Conservation (phyloP, 2,797 vertebrate species). For the Gephyroberyx darwinii region DNA sequence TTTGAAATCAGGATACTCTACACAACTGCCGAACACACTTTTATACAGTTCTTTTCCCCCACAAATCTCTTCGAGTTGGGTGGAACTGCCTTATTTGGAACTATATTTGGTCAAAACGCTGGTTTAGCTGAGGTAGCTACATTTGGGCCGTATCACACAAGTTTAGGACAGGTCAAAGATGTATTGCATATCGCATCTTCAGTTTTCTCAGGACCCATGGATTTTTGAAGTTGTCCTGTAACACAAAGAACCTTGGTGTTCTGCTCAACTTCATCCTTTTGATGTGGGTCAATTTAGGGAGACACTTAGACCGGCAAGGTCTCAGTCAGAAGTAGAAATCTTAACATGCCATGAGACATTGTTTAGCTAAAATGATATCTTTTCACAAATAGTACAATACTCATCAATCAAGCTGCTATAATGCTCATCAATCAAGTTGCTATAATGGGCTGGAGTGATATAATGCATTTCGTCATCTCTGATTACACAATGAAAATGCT, state of each 20-base stretch:
- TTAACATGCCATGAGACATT: constrained; percentile 14
- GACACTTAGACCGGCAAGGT: constrained; percentile 16
- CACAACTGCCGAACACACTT: not conserved
- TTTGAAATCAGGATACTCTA: not conserved
- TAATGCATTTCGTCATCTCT: constrained; percentile 54
- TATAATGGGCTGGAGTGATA: constrained; percentile 52
- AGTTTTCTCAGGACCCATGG: not conserved
- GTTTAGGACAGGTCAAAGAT: not conserved
- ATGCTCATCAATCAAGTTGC: constrained; percentile 20
- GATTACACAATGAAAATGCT: constrained; percentile 60
- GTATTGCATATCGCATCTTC: not conserved
- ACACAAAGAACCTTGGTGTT: not conserved
- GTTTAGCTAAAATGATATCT: constrained; percentile 34
- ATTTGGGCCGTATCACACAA: not conserved
- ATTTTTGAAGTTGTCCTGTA: not conserved
- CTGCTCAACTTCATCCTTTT: not conserved
- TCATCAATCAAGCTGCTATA: constrained; percentile 51
- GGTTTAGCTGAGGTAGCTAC: not conserved
- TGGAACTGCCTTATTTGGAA: not conserved
- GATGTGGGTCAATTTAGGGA: constrained; percentile 23
- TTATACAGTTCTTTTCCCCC: not conserved
- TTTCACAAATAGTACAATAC: constrained; percentile 37
- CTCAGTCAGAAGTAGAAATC: constrained; percentile 36
- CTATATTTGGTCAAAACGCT: not conserved
- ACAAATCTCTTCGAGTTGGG: not conserved